Evolutionary conservation across 2,888 invertebrate genomes (phyloP), one percentile per base, ranked within the genome.

Genomic region (Microdon myrmicae): DNA sequence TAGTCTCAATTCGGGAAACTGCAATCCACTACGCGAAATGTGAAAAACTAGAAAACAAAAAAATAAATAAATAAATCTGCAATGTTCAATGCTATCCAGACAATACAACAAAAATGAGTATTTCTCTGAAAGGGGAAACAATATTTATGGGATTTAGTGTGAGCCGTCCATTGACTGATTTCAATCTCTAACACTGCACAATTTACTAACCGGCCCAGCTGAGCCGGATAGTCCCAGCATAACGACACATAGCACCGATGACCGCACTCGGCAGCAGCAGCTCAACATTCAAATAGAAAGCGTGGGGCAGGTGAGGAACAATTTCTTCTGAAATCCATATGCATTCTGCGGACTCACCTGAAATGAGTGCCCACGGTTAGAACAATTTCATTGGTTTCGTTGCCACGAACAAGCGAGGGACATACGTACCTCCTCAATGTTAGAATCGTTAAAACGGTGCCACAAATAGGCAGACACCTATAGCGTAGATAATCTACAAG

Each of bases 121-220:
- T 45, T 64, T 64, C 64, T 19, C 6, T 31, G 51, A 38, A 64
- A 55, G 51, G 45, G 47, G 43, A 22, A 43, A 32, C 51, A 19
- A 64, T 58, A 64, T 64, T 64, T 58, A 64, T 64, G 51, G 41
- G 64, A 58, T 43, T 58, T 53, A 58, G 32, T 53, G 56, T 49
- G 45, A 53, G 35, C 47, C 56, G 51, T 64, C 47, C 58, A 64
- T 64, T 64, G 64, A 64, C 64, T 64, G 64, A 64, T 64, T 51
- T 51, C 64, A 64, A 64, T 64, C 64, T 64, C 47, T 64, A 51
- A 64, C 64, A 64, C 58, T 53, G 58, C 58, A 51, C 41, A 41
- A 47, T 51, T 58, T 58, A 37, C 41, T 23, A 29, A 41, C 28
- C 26, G 25, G 8, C n/a, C 25, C 8, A 34, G 34, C 48, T 38